Evolutionary conservation across 2,797 vertebrate genomes (phyloP).

Genomic region (Tragopan temminckii): DNA sequence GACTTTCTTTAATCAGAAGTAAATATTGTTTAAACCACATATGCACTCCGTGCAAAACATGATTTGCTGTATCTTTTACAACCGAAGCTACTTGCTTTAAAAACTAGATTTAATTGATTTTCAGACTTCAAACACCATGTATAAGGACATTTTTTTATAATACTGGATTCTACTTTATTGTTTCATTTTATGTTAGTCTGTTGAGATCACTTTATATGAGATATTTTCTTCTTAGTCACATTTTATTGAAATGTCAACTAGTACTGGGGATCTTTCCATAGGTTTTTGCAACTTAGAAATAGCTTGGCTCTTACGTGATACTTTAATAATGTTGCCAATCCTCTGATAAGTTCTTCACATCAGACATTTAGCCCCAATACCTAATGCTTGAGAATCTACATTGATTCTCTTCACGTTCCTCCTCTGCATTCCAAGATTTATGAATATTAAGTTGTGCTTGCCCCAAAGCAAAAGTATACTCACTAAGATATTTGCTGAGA

Average conservation of each 20-base stretch:
- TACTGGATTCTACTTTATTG: constrained; percentile 56
- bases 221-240: constrained; percentile 77
- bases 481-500: constrained; percentile 85
- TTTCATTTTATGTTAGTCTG: constrained; percentile 66
- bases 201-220: constrained; percentile 68
- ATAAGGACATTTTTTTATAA: constrained; percentile 39
- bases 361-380: constrained; percentile 84
- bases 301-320: constrained; percentile 76
- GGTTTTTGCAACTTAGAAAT: constrained; percentile 80
- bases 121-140: constrained; percentile 41
- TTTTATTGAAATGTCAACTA: constrained; percentile 82
- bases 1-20: background rate
- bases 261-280: constrained; percentile 61
- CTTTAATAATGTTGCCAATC: constrained; percentile 84
- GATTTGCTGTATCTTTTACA: background rate
- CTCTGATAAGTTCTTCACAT: constrained; percentile 85
- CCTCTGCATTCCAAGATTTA: constrained; percentile 81
- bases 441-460: constrained; percentile 86
- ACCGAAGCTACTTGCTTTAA: background rate
- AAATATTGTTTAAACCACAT: background rate
- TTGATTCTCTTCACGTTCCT: constrained; percentile 80
- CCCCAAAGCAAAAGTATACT: constrained; percentile 85
- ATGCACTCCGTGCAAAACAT: background rate
- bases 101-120: constrained; percentile 56
- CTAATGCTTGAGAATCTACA: constrained; percentile 80